These are phyloP conservation scores for Macropodus opercularis DNA, from an alignment of 2,797 vertebrate genomes.

Conservation along the genomic window DNA sequence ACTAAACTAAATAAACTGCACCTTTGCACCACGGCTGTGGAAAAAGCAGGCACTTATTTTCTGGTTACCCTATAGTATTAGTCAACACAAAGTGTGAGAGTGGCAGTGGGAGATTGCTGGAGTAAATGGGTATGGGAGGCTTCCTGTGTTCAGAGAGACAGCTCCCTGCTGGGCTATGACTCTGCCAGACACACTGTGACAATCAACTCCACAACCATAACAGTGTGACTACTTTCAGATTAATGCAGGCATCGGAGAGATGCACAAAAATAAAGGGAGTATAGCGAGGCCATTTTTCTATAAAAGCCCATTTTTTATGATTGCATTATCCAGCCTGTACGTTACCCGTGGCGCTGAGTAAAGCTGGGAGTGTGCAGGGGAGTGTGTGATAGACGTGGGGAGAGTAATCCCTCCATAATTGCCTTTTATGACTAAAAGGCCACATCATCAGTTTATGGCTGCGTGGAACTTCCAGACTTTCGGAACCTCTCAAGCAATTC, in stretches of 20 bases:
- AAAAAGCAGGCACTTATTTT: not conserved
- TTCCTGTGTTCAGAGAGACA: conserved; percentile 32
- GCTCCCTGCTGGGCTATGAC: conserved; percentile 52
- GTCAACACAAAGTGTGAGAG: conserved; percentile 16
- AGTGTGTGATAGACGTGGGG: conserved; percentile 42
- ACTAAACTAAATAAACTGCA: not conserved
- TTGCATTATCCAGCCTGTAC: conserved; percentile 32
- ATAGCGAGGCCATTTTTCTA: conserved; percentile 34
- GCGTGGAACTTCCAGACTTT: conserved; percentile 36
- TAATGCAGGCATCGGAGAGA: conserved; percentile 45
- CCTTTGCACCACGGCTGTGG: not conserved
- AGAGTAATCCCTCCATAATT: conserved; percentile 40
- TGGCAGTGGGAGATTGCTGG: conserved; percentile 14
- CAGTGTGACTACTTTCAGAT: conserved; percentile 53
- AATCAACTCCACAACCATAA: conserved; percentile 56
- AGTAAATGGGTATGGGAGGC: conserved; percentile 37
- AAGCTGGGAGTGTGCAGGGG: conserved; percentile 14
- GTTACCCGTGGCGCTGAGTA: conserved; percentile 6
- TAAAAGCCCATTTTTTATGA: conserved; percentile 29
- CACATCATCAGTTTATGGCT: conserved; percentile 40
- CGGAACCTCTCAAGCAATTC: conserved; percentile 28
- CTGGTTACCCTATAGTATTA: conserved; percentile 11
- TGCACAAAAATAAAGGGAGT: conserved; percentile 36
- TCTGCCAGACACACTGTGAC: conserved; percentile 55
- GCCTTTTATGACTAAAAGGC: conserved; percentile 52